Percentiles rank a stretch among this genome's conserved stretches.
Conservation (phyloP, 2,113 vertebrate species). For the Chloropsis cyanopogon region DNA sequence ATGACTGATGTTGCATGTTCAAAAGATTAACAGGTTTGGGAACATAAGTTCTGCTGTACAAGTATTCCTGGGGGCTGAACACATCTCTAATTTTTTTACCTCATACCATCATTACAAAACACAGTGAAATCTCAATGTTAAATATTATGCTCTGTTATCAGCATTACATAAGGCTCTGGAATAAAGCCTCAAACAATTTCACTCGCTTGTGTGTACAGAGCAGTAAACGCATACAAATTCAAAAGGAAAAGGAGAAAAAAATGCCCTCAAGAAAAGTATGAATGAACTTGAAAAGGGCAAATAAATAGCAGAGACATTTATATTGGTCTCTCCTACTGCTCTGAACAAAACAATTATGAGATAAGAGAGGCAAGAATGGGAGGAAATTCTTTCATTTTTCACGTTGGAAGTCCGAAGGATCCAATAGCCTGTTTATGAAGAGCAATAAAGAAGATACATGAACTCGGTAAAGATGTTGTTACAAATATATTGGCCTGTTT, state of each 20-base stretch:
- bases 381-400: constrained; percentile 81
- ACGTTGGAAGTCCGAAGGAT: constrained; percentile 67
- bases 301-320: constrained; percentile 75
- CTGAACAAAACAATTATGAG: constrained; percentile 82
- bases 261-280: constrained; percentile 70
- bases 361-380: constrained; percentile 75
- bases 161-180: constrained; percentile 15
- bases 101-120: not conserved
- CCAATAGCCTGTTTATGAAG: constrained; percentile 80
- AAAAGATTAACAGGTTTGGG: not conserved
- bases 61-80: not conserved
- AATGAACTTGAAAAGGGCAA: constrained; percentile 76
- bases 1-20: not conserved
- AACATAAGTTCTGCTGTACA: not conserved
- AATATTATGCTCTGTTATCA: constrained; percentile 27
- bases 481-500: constrained; percentile 68
- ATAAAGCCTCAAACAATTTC: constrained; percentile 36
- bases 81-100: not conserved
- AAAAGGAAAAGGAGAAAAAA: constrained; percentile 57
- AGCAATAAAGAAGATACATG: constrained; percentile 81
- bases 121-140: not conserved
- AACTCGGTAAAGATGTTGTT: constrained; percentile 73
- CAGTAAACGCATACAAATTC: constrained; percentile 59
- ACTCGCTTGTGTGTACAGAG: constrained; percentile 34
- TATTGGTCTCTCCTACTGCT: constrained; percentile 72